phyloP scores from a whole-genome alignment of 2,113 vertebrate species.

The Neofelis nebulosa region DNA sequence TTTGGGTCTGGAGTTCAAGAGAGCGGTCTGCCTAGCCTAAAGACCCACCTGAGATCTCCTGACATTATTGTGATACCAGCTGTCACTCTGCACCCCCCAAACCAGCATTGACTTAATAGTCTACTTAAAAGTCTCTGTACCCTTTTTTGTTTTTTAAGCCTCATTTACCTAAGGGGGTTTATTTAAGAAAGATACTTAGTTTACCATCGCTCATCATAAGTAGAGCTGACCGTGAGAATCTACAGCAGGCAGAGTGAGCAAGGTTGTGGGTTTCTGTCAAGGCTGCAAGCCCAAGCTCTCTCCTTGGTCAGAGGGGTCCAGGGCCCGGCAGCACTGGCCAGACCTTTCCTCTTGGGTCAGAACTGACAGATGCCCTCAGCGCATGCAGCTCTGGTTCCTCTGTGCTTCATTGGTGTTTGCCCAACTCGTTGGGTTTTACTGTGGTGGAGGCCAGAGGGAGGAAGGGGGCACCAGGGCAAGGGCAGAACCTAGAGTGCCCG shows the following conservation, averaged over 20 bases:
- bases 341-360: not conserved
- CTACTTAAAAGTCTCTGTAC: not conserved
- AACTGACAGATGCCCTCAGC: not conserved
- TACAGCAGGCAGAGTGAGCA: not conserved
- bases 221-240: not conserved
- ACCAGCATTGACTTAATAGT: not conserved
- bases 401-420: not conserved
- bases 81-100: not conserved
- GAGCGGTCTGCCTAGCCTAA: not conserved
- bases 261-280: not conserved
- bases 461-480: not conserved
- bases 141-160: not conserved
- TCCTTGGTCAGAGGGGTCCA: not conserved
- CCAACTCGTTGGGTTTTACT: not conserved
- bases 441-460: not conserved
- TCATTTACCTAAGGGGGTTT: not conserved
- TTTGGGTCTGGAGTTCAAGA: not conserved
- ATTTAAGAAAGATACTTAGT: not conserved
- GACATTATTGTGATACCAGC: rapidly evolving
- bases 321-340: not conserved
- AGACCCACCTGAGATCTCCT: not conserved
- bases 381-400: not conserved
- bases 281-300: not conserved
- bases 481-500: not conserved
- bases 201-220: not conserved